Evolutionary conservation across 2,797 vertebrate species (phyloP).

Genomic region (Notamacropus eugenii): DNA sequence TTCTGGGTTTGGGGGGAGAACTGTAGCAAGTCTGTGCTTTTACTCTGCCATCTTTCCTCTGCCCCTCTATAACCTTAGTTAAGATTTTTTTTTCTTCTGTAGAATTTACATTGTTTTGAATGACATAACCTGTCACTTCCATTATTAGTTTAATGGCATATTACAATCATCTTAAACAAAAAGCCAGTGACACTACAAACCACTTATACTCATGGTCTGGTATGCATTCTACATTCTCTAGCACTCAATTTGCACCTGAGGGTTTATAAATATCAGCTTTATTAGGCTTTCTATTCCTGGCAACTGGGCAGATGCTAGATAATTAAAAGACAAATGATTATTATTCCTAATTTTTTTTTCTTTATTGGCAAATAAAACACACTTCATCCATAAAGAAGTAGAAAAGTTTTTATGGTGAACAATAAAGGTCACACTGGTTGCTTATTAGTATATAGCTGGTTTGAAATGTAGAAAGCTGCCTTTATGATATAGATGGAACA

Average conservation of each 20-base stretch:
- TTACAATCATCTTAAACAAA: not conserved
- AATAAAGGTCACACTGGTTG: constrained; percentile 55
- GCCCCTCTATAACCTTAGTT: not conserved
- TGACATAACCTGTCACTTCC: not conserved
- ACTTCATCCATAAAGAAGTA: constrained; percentile 1
- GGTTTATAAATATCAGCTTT: constrained; percentile 49
- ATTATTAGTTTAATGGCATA: not conserved
- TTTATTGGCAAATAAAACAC: constrained; percentile 45
- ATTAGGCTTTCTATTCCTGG: not conserved
- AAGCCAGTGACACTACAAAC: not conserved
- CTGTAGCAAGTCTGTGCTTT: no score
- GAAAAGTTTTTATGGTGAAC: constrained; percentile 37
- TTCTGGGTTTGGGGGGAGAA: no score
- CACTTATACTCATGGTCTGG: not conserved
- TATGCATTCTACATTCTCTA: not conserved
- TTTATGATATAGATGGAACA: constrained; percentile 82
- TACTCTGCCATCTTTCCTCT: no score
- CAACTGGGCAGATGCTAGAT: constrained; percentile 51
- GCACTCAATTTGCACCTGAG: constrained; percentile 48
- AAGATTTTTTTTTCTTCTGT: accelerated
- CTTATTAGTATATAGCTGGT: constrained; percentile 57
- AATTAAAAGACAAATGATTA: constrained; percentile 53
- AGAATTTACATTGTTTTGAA: not conserved
- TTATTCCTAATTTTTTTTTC: constrained; percentile 44
- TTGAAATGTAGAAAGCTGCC: constrained; percentile 63